These are phyloP conservation scores for Cephus nigrinus DNA, from an alignment of 2,888 invertebrate genomes.

Conservation along the genomic window DNA sequence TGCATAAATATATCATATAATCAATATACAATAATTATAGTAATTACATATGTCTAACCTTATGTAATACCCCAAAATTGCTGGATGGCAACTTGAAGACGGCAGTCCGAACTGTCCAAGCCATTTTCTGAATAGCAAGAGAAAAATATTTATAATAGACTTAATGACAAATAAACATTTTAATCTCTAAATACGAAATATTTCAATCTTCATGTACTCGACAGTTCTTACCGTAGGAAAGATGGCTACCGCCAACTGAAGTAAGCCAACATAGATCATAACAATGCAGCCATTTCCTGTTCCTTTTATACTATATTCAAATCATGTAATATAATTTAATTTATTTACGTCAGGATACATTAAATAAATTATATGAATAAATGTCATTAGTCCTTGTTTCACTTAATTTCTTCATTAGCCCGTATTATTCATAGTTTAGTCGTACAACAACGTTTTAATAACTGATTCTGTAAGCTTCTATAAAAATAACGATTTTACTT, in stretches of 20 bases:
- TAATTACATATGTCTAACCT: conserved; percentile 45
- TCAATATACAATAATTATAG: background rate
- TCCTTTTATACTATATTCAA: background rate
- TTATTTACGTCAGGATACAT: background rate
- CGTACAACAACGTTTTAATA: background rate
- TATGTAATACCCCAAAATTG: conserved; percentile 47
- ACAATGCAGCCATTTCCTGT: background rate
- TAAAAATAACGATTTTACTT: background rate
- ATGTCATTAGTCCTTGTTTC: background rate
- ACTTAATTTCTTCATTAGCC: background rate
- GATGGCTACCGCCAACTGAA: background rate
- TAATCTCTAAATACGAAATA: background rate
- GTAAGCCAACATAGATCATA: background rate
- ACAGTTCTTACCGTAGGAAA: background rate
- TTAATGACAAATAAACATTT: background rate
- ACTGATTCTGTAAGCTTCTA: background rate
- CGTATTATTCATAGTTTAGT: background rate
- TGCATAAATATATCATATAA: background rate
- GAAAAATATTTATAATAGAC: background rate
- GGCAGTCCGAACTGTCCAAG: conserved; percentile 28
- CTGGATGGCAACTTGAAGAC: conserved; percentile 21
- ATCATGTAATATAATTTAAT: background rate
- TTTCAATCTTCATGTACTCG: background rate
- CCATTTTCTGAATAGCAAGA: conserved; percentile 28
- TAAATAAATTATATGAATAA: background rate